Base-by-base conservation (phyloP, 1,140 invertebrate genomes). In the Trigoniulus corallinus region DNA sequence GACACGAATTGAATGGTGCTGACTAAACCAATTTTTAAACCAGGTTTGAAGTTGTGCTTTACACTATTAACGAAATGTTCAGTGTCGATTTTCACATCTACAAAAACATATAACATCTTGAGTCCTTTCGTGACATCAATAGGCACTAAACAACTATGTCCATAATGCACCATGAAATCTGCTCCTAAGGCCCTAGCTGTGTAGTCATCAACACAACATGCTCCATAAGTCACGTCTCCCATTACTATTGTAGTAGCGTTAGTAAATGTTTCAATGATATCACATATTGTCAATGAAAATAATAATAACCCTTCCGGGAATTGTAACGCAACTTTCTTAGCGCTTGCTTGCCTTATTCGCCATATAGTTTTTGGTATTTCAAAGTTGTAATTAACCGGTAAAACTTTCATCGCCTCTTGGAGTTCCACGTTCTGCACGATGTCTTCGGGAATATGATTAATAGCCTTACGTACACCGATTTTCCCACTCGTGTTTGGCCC, bases 121-220 rank as follows among this genome's bases (percentile, higher is more conserved):
- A 98, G 82, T 39, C 79, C 81, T 59, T 74, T 72, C 3, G 87
- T 96, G 61, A 84, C 82, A 65, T 95, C 88, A 49, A 98, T 84
- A 0, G 95, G 94, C 58, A 98, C 83, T 18, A 99, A 74, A 69
- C 95, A 98, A 54, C 89, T 96, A 65, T 99, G 95, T 7, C 93
- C 95, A 72, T 98, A 99, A 67, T 99, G 96, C 39, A 99, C 80
- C 54, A 99, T 69, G 3, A 99, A 72, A 61, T 98, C 88, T 34
- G 87, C 88, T 18, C 82, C 84, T 25, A 98, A 71, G 20, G 88
- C 84, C 62, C 78, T 76, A 0, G 95, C 93, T 12, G 89, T 93
- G 58, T 81, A 88, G 70, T 99, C 96, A 67, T 99, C 96, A n/a
- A 99, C 82, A 68, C 96, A 99, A 66, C 96, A 99, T 2, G 96